These are phyloP conservation scores for Centropus unirufus DNA, from an alignment of 2,113 vertebrate genomes.

Conservation along the genomic window DNA sequence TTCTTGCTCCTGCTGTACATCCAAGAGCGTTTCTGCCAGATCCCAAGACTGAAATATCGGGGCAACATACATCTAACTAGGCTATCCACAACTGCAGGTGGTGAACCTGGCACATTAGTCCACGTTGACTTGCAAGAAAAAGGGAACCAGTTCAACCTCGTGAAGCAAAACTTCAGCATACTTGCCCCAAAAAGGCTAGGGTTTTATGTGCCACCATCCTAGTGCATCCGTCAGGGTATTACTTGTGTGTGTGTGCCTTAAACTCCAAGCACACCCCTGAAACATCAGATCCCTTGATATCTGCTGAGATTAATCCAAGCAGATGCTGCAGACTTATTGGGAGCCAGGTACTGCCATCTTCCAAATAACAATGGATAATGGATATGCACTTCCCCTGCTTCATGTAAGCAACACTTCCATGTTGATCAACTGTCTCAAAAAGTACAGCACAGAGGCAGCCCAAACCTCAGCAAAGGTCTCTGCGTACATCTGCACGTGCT, in stretches of 20 bases:
- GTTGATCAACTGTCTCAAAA: background rate
- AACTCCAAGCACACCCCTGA: background rate
- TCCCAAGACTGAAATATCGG: background rate
- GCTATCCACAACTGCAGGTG: background rate
- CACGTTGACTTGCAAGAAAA: background rate
- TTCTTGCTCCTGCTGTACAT: background rate
- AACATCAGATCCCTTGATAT: background rate
- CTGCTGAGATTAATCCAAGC: background rate
- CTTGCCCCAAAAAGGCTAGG: background rate
- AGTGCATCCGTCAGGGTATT: background rate
- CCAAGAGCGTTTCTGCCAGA: background rate
- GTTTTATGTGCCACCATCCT: background rate
- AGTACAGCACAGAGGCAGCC: background rate
- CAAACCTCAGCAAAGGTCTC: background rate
- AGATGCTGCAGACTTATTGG: background rate
- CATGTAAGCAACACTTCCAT: rapidly evolving
- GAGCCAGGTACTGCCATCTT: background rate
- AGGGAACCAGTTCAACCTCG: background rate
- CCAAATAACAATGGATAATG: background rate
- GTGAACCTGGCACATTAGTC: background rate
- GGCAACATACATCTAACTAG: background rate
- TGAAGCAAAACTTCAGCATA: background rate
- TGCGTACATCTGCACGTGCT: background rate
- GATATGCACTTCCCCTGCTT: too few relatives aligned
- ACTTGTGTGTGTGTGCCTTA: background rate